These are phyloP conservation scores for Graphium colonna DNA, from an alignment of 2,888 invertebrate genomes.

Conservation along the genomic window DNA sequence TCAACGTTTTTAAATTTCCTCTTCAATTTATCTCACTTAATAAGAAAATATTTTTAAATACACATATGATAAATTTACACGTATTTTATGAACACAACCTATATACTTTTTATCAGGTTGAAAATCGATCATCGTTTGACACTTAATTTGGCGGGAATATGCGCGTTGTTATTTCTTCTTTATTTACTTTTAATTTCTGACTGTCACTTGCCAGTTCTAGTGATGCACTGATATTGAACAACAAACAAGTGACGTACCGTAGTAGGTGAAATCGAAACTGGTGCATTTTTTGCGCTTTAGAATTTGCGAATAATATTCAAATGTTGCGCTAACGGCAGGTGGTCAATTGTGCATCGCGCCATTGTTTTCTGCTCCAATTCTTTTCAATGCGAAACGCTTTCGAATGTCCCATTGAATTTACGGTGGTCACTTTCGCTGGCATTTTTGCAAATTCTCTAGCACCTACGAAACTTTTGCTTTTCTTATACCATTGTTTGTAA, in stretches of 20 bases:
- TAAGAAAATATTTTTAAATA: neutral
- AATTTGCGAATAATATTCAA: conserved; percentile 71
- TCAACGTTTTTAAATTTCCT: conserved; percentile 16
- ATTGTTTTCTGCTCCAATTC: conserved; percentile 40
- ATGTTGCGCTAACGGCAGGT: conserved; percentile 59
- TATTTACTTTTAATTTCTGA: conserved; percentile 25
- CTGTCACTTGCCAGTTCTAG: conserved; percentile 42
- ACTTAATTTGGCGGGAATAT: neutral
- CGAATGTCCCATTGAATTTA: conserved; percentile 31
- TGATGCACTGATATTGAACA: conserved; percentile 42
- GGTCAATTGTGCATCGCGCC: conserved; percentile 51
- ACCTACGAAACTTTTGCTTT: conserved; percentile 52
- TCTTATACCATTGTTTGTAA: conserved; percentile 31
- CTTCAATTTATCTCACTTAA: neutral
- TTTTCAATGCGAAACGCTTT: conserved; percentile 26
- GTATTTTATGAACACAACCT: neutral
- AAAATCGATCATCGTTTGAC: no score
- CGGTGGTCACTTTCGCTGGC: conserved; percentile 63
- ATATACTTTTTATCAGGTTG: no score
- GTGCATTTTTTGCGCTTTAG: conserved; percentile 33
- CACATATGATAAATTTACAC: neutral
- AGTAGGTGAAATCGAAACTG: conserved; percentile 57
- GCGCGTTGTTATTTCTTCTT: neutral
- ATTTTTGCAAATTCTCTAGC: conserved; percentile 55
- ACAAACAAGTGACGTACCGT: conserved; percentile 25